These are phyloP conservation scores for Mimas tiliae DNA, from an alignment of 2,888 invertebrate genomes.

Conservation along the genomic window DNA sequence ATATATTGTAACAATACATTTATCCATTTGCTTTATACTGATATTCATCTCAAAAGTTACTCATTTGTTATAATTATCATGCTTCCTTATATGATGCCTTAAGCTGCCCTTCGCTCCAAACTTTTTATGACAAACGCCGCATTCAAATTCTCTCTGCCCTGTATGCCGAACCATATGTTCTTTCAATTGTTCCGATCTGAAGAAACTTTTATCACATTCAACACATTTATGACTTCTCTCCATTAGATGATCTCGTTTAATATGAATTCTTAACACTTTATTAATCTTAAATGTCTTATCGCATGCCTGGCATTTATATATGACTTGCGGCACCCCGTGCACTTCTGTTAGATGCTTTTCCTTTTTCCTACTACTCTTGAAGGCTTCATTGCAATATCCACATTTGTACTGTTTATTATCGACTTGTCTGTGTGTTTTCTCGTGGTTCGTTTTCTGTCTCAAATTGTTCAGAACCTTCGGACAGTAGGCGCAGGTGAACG, in stretches of 20 bases:
- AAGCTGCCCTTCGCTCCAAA: constrained; percentile 62
- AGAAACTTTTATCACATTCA: constrained; percentile 58
- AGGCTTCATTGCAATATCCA: constrained; percentile 54
- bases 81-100: constrained; percentile 58
- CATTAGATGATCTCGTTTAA: constrained; percentile 60
- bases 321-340: constrained; percentile 49
- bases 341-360: constrained; percentile 52
- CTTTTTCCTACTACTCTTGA: constrained; percentile 55
- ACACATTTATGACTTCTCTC: constrained; percentile 56
- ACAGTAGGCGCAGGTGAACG: constrained; percentile 40
- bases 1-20: not conserved
- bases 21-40: not conserved
- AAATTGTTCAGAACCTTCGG: constrained; percentile 38
- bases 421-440: constrained; percentile 49
- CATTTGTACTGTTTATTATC: constrained; percentile 54
- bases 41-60: not conserved
- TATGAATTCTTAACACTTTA: constrained; percentile 54
- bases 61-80: constrained; percentile 32
- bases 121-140: constrained; percentile 56
- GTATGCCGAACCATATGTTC: constrained; percentile 64
- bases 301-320: constrained; percentile 59
- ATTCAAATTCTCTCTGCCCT: constrained; percentile 55
- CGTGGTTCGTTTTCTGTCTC: constrained; percentile 45
- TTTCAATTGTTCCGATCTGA: constrained; percentile 51
- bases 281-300: constrained; percentile 55